These are phyloP conservation scores for Eufriesea mexicana DNA, from an alignment of 1,140 invertebrate genomes.

Conservation along the genomic window DNA sequence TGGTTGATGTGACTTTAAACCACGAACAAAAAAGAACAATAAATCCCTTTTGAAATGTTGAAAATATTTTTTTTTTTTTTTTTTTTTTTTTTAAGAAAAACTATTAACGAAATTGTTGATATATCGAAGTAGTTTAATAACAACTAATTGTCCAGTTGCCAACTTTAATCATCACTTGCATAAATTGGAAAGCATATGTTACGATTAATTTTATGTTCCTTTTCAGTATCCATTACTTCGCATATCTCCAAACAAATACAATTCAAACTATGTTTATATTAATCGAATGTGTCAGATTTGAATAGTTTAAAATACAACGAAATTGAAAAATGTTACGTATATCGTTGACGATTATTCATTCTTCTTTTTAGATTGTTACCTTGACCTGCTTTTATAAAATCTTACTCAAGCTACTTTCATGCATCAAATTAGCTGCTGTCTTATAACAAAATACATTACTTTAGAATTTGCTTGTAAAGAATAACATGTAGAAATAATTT, in stretches of 20 bases:
- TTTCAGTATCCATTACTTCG: neutral
- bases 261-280: neutral
- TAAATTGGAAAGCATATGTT: neutral
- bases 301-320: neutral
- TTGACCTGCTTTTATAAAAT: constrained; percentile 72
- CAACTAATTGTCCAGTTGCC: too few species aligned
- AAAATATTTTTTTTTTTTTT: too few species aligned
- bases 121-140: neutral
- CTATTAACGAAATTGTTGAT: too few species aligned
- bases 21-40: too few species aligned
- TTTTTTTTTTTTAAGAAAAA: too few species aligned
- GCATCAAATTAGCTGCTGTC: constrained; percentile 55
- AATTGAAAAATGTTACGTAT: neutral
- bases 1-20: too few species aligned
- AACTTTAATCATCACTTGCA: neutral
- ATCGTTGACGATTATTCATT: constrained; percentile 19
- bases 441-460: constrained; percentile 11
- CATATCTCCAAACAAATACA: too few species aligned
- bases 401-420: constrained; percentile 67
- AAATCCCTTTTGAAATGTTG: too few species aligned
- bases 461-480: neutral
- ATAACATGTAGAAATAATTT: neutral
- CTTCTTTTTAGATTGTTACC: constrained; percentile 52
- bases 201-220: neutral
- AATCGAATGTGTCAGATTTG: neutral